Base-by-base conservation (phyloP, 2,113 vertebrate species). In the Notarius quadriscutis region DNA sequence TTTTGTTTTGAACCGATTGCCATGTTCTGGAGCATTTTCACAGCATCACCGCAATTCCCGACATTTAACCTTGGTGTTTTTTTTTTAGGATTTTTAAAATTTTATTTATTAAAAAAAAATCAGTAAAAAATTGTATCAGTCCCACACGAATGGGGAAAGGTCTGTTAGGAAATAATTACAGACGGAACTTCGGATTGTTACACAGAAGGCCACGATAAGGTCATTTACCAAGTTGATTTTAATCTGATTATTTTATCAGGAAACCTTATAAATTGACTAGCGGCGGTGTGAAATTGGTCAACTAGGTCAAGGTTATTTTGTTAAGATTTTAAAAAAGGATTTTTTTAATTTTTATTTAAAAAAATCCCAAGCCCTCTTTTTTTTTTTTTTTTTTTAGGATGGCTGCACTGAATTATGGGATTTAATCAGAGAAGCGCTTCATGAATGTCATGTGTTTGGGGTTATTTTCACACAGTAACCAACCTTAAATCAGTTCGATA, bases 181-280 rank as follows among this genome's bases (percentile, higher is more conserved):
- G 92, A 92, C 92, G 89, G 86, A 95, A 91, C 90, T 94, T 94
- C 90, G 91, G 94, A 95, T 96, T 95, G 94, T 97, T 41, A 97
- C 94, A 95, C 92, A 96, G 97, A 96, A 96, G 97, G 97, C 97
- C 97, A 98, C 97, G 95, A 95, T 95, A 95, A 96, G 95, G 94
- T 97, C 94, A 95, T 93, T 20, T 95, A 94, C 92, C 93, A 96
- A 93, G 95, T 94, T 89, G 90, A 85, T 91, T 88, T 89, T 89
- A 86, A 86, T 89, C 91, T 90, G 79, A 78, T 87, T 84, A 91
- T 91, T 91, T 91, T 89, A 86, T 89, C 86, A 30, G 55, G 87
- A 89, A 90, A 25, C 84, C 88, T 91, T 89, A 81, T 1, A 91
- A 88, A 84, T 69, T 82, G 25, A 87, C n/a, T 30, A 67, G 71